These are phyloP conservation scores for Tichodroma muraria DNA, from an alignment of 2,113 vertebrate species.

Conservation along the genomic window DNA sequence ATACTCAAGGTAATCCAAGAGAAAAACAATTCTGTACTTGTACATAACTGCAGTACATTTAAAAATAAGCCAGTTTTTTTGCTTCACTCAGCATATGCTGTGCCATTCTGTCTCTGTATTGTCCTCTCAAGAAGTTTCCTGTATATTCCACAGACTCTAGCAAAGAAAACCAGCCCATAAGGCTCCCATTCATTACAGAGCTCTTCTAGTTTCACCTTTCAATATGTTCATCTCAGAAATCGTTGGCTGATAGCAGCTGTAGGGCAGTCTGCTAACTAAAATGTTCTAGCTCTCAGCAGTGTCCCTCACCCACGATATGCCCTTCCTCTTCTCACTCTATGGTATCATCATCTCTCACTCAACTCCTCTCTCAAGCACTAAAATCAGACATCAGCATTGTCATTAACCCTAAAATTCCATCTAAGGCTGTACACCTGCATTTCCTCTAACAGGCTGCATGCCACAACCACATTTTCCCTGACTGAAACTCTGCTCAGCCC, in stretches of 20 bases:
- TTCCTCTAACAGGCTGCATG: background rate
- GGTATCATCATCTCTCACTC: background rate
- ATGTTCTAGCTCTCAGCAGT: background rate
- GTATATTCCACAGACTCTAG: background rate
- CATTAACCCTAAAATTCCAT: background rate
- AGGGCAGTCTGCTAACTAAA: background rate
- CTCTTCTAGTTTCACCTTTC: background rate
- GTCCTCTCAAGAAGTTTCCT: background rate
- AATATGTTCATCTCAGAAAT: background rate
- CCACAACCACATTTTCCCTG: background rate
- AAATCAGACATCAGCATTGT: background rate
- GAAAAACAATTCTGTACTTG: background rate
- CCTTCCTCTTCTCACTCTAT: background rate
- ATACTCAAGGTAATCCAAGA: background rate
- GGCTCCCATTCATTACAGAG: background rate
- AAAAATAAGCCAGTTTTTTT: background rate
- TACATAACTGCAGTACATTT: background rate
- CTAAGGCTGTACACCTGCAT: background rate
- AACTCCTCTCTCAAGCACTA: background rate
- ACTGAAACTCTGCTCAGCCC: background rate
- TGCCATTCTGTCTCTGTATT: background rate
- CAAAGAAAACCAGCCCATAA: background rate
- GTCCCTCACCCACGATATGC: background rate
- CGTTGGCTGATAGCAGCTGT: background rate
- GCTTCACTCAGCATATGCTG: background rate